Base-by-base conservation (phyloP, 2,888 invertebrate species). In the Dioctria rufipes region DNA sequence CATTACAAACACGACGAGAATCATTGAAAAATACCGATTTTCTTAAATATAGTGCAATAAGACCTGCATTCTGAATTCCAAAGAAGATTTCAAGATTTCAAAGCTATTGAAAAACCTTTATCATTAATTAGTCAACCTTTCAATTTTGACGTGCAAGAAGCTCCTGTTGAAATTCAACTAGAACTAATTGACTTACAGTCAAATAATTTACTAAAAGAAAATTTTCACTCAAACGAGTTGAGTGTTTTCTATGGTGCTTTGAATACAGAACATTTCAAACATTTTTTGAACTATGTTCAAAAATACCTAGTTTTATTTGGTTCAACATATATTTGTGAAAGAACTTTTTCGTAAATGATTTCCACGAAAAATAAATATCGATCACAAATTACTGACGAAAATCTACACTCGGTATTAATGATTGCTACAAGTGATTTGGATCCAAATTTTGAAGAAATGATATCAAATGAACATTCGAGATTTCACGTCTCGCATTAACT, bases 151-250 rank as follows among this genome's bases (percentile, higher is more conserved):
- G 25, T 25, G 25, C 25, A 25, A 25, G 25, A 25, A 25, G 25
- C 2, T 25, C 25, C 1, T 25, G 25, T 25, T 25, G 25, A 25
- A 25, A 25, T 25, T 25, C 58, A 58, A 58, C 9, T 58, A 58
- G 58, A 58, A 58, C 58, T 58, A 58, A 58, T 58, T n/a, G n/a
- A n/a, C n/a, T n/a, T n/a, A n/a, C n/a, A n/a, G n/a, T n/a, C n/a
- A 58, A 58, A 58, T 58, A 58, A 58, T 58, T 58, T 58, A 58
- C 58, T 58, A 58, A 58, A 58, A 58, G n/a, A 58, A 58, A 58
- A 58, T 58, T n/a, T n/a, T n/a, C n/a, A n/a, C n/a, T n/a, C n/a
- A n/a, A n/a, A n/a, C n/a, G n/a, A n/a, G n/a, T n/a, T n/a, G n/a
- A n/a, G n/a, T n/a, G n/a, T n/a, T n/a, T n/a, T n/a, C n/a, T n/a